Base-by-base conservation (phyloP, 2,888 invertebrate species). In the Zaprionus obscuricornis region DNA sequence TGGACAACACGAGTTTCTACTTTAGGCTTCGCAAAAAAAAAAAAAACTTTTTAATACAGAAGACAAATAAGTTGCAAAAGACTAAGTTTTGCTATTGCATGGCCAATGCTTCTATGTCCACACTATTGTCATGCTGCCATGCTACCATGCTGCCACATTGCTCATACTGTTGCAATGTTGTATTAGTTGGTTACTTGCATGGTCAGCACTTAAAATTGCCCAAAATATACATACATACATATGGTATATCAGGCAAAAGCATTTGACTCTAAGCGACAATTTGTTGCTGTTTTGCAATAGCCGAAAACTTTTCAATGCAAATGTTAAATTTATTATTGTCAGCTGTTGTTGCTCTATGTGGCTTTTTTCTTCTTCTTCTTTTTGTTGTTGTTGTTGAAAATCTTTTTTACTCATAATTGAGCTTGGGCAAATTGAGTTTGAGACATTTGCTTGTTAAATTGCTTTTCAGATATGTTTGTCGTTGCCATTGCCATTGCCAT, bases 1-100 rank as follows among this genome's bases (percentile, higher is more conserved):
- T 65, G 62, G 59, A 58, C 65, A 62, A 85, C 81, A 85, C 45
- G 76, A 74, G 71, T 81, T 83, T 81, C 84, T 79, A 81, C 81
- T 85, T 83, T 74, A 66, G 79, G 46, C 75, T 54, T 26, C 59
- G 26, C 62, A 78, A n/a, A n/a, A n/a, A n/a, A n/a, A n/a, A n/a
- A n/a, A n/a, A n/a, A n/a, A 71, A 85, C 67, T 81, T 85, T 85
- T 71, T 68, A 79, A 83, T 66, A 66, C 60, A 51, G 65, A 66
- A 62, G 67, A 74, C 72, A 70, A 74, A 67, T 68, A 76, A 62
- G 47, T 65, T 70, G 56, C 39, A 40, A 59, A 27, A 27, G 64
- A 55, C 47, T n/a, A n/a, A 71, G 65, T 60, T 66, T 71, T 66
- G 36, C 60, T 4, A 24, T 4, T 47, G 56, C 55, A 31, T 49